These are phyloP conservation scores for Eupithecia centaureata DNA, from an alignment of 2,888 invertebrate species.

Conservation along the genomic window DNA sequence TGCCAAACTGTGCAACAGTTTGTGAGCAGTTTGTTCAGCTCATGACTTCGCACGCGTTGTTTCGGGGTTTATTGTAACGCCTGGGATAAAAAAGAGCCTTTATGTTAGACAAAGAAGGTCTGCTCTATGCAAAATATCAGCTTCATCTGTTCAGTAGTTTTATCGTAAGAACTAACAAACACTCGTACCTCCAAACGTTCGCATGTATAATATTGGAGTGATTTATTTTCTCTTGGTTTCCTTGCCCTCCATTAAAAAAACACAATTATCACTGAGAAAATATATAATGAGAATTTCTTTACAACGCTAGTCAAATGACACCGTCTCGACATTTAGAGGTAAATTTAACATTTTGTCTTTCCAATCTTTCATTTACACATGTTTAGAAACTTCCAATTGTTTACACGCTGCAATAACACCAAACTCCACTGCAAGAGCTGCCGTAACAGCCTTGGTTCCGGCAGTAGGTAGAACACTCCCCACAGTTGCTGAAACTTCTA, in stretches of 20 bases:
- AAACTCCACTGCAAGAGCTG: slow-evolving; percentile 23
- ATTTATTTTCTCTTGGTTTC: background rate
- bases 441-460: slow-evolving; percentile 22
- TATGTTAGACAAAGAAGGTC: too few relatives aligned
- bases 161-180: too few relatives aligned
- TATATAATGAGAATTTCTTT: background rate
- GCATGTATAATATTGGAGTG: background rate
- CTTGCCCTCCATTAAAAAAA: background rate
- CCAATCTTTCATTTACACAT: background rate
- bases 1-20: too few relatives aligned
- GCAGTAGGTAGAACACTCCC: slow-evolving; percentile 23
- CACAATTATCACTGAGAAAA: background rate
- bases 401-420: slow-evolving; percentile 26
- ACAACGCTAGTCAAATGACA: background rate
- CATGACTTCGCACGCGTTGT: too few relatives aligned
- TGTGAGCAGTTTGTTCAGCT: too few relatives aligned
- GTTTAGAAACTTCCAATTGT: background rate
- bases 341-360: background rate
- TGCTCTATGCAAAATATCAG: too few relatives aligned
- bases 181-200: too few relatives aligned
- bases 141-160: too few relatives aligned
- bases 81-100: too few relatives aligned
- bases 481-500: slow-evolving; percentile 26
- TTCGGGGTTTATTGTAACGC: too few relatives aligned
- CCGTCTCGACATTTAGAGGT: background rate